Conservation (phyloP, 2,113 vertebrate species). For the Crotophaga sulcirostris region DNA sequence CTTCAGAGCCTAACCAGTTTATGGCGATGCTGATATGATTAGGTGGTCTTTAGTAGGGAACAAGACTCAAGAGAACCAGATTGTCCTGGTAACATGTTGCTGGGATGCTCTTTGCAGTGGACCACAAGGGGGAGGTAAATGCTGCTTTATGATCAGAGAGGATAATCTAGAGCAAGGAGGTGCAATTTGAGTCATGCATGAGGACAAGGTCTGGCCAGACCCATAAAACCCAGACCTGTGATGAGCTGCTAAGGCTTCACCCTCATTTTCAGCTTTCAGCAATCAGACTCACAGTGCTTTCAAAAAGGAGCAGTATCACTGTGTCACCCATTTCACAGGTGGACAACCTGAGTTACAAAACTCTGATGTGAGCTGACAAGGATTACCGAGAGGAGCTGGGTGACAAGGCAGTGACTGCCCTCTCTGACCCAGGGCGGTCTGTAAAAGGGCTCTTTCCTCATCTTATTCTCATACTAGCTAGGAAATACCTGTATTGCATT, state of each 20-base stretch:
- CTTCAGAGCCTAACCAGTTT: background rate
- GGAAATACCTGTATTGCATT: accelerated
- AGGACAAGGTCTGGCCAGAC: background rate
- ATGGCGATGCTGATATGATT: background rate
- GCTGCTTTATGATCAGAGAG: background rate
- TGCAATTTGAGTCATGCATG: accelerated
- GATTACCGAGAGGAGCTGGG: background rate
- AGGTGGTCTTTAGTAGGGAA: background rate
- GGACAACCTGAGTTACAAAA: background rate
- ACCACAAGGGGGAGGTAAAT: slow-evolving; percentile 31
- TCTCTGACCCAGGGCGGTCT: background rate
- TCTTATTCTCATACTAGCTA: background rate
- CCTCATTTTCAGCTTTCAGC: background rate
- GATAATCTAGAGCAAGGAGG: accelerated
- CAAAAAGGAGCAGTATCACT: background rate
- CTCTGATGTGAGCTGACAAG: background rate
- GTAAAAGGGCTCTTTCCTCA: background rate
- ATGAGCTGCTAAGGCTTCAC: background rate
- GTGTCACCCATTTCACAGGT: background rate
- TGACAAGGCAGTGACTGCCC: background rate
- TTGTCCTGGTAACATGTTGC: background rate
- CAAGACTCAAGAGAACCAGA: accelerated
- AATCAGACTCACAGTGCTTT: background rate
- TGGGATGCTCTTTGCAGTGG: background rate
- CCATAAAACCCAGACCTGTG: background rate